These are phyloP conservation scores for Pteropus rufus DNA, from an alignment of 2,797 vertebrate genomes.

Conservation along the genomic window DNA sequence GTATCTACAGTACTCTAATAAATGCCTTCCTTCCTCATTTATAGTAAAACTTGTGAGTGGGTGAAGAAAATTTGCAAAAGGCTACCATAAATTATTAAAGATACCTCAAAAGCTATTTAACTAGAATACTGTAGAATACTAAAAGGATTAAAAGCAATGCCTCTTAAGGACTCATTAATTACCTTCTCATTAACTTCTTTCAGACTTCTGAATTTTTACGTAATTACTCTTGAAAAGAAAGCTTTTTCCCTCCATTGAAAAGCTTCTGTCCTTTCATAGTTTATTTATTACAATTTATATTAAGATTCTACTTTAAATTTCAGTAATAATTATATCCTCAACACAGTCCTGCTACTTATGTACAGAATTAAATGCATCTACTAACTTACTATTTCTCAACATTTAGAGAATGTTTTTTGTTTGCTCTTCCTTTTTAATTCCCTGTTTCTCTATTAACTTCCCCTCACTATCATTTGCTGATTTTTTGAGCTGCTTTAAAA, in stretches of 20 bases:
- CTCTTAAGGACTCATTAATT: not conserved
- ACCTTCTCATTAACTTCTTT: not conserved
- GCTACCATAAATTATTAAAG: constrained; percentile 39
- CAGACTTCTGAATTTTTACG: not conserved
- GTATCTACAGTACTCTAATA: not conserved
- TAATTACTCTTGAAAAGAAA: not conserved
- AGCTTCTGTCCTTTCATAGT: not conserved
- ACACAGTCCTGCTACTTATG: not conserved
- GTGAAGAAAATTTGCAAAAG: not conserved
- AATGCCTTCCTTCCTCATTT: not conserved
- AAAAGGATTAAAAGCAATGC: not conserved
- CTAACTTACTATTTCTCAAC: not conserved
- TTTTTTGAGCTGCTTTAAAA: not conserved
- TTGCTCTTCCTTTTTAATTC: not conserved
- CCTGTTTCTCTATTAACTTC: not conserved
- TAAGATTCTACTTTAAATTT: not conserved
- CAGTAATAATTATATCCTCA: not conserved
- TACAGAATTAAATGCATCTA: not conserved
- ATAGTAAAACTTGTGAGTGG: not conserved
- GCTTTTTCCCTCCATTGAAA: not conserved
- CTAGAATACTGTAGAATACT: not conserved
- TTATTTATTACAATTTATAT: not conserved
- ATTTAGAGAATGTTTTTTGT: not conserved
- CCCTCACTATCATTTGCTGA: not conserved
- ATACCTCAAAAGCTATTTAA: not conserved